Conservation (phyloP, 2,113 vertebrate genomes). For the Sterrhoptilus dennistouni region DNA sequence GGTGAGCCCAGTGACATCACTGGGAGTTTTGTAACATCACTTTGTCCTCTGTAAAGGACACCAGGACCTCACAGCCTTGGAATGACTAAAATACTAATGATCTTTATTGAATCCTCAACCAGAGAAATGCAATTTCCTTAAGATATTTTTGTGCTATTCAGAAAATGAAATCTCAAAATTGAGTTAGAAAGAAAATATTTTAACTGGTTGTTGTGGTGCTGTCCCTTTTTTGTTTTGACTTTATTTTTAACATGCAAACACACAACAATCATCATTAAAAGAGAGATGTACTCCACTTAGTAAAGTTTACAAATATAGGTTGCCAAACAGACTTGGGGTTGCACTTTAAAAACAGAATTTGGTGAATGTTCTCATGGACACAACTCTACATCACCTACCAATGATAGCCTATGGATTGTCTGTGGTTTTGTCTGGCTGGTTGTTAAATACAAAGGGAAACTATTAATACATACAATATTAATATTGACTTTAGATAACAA, state of each 20-base stretch:
- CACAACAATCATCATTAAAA: not conserved
- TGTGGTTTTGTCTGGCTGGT: not conserved
- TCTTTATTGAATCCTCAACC: not conserved
- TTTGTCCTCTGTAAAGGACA: not conserved
- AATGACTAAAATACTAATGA: not conserved
- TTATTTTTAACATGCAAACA: not conserved
- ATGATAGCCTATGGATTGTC: not conserved
- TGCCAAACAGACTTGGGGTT: not conserved
- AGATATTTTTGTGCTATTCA: not conserved
- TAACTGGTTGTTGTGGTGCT: not conserved
- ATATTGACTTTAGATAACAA: not conserved
- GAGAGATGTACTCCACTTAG: not conserved
- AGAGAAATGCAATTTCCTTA: not conserved
- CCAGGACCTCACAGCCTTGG: not conserved
- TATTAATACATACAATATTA: not conserved
- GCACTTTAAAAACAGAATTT: conserved; percentile 21
- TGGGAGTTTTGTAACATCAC: not conserved
- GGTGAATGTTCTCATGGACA: not conserved
- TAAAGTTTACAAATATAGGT: not conserved
- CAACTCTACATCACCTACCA: not conserved
- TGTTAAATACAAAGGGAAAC: not conserved
- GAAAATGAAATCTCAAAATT: not conserved
- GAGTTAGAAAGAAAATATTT: not conserved
- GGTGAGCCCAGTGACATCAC: not conserved
- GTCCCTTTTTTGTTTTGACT: not conserved